Percentiles rank a stretch among this genome's conserved stretches.
These are phyloP conservation scores for Diadromus collaris DNA, from an alignment of 2,888 invertebrate genomes.

Conservation along the genomic window DNA sequence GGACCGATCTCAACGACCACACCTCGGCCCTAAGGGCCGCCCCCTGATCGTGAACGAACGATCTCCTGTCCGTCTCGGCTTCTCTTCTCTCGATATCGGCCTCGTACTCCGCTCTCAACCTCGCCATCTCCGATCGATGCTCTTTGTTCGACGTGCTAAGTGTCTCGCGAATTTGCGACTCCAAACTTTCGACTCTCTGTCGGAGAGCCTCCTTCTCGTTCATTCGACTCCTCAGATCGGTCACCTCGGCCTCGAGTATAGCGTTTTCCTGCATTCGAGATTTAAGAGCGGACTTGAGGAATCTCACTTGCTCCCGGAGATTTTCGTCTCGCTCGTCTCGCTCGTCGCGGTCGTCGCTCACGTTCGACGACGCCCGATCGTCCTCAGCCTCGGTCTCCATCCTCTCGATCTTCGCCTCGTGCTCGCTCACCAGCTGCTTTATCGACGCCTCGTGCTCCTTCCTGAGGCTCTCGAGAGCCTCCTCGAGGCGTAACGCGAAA, in stretches of 20 bases:
- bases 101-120: constrained; percentile 81
- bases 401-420: constrained; percentile 82
- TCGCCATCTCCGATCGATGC: constrained; percentile 71
- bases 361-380: constrained; percentile 21
- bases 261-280: constrained; percentile 91
- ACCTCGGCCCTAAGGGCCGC: constrained; percentile 86
- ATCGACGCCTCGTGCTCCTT: constrained; percentile 74
- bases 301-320: constrained; percentile 87
- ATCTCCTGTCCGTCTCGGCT: constrained; percentile 80
- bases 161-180: constrained; percentile 69
- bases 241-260: constrained; percentile 86
- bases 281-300: constrained; percentile 91
- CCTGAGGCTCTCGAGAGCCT: constrained; percentile 69
- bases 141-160: constrained; percentile 74
- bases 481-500: constrained; percentile 69
- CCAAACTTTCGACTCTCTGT: constrained; percentile 65
- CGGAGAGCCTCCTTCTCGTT: constrained; percentile 85
- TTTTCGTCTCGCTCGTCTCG: constrained; percentile 28
- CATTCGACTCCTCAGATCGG: constrained; percentile 86
- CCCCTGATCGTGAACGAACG: constrained; percentile 81
- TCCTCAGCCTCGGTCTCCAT: constrained; percentile 45
- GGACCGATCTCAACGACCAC: constrained; percentile 91
- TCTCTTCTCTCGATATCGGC: constrained; percentile 82
- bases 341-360: constrained; percentile 17
- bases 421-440: constrained; percentile 79